Evolutionary conservation across 2,113 vertebrate genomes (phyloP), one percentile per base, ranked within the genome.

Genomic region (Sorex araneus): DNA sequence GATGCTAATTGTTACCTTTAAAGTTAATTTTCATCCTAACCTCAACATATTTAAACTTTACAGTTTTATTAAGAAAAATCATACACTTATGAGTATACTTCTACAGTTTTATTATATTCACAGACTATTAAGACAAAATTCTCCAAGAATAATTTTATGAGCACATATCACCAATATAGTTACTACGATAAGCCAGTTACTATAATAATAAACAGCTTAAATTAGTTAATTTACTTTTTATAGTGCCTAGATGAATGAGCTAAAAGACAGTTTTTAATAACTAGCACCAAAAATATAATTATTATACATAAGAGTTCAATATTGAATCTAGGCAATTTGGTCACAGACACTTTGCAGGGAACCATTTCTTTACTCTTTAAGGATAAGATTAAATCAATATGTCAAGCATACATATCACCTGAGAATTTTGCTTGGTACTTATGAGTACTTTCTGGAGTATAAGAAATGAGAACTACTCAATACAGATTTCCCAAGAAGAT

Each of bases 61-160:
- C 1, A 50, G 19, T 80, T 50, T 69, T 54, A 54, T 63, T 43
- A 18, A 30, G 28, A 32, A 77, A 6, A 54, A 13, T 43, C 12
- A 66, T 71, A 0, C 16, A 81, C 12, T 74, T 86, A 34, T 79
- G 16, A 34, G 3, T 18, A 47, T 74, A 3, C 21, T 70, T 79
- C 7, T 66, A 80, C 43, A 23, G 2, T 45, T 63, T 54, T 70
- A 76, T 36, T 63, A 18, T 90, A 77, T 63, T 45, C 21, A 74
- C 3, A 47, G 18, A 75, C 74, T 83, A 81, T 74, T 81, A 71
- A 88, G 5, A 89, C 12, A 95, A 69, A 73, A 70, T 0, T 28
- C 25, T 43, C 90, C 6, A 64, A 60, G 32, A 16, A 63, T 69
- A 32, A 70, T 34, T 45, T 67, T 34, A 79, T 6, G 71, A 79